phyloP scores from a whole-genome alignment of 30 jellyfish, hydroid and myxozoan genomes.

The Pelagia noctiluca region DNA sequence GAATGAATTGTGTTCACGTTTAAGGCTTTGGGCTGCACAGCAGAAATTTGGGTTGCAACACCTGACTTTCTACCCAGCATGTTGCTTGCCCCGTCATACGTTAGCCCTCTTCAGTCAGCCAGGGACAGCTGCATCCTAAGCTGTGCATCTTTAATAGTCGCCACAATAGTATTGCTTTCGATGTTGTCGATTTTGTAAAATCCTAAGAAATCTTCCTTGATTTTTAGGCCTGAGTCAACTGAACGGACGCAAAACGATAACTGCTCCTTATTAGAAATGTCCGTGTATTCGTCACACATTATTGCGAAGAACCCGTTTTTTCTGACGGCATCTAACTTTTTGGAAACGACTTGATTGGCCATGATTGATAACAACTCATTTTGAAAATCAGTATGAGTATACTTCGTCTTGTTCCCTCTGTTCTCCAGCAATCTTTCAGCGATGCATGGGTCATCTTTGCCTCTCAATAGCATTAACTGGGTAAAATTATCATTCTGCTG shows the following conservation, averaged over 20 bases:
- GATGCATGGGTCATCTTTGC: slow-evolving; percentile 40
- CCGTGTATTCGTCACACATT: slow-evolving; percentile 82
- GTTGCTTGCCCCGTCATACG: slow-evolving; percentile 69
- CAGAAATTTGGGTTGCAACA: background rate
- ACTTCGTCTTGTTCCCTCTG: slow-evolving; percentile 26
- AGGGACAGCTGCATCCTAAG: slow-evolving; percentile 46
- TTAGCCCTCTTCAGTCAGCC: slow-evolving; percentile 57
- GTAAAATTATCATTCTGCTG: slow-evolving; percentile 52
- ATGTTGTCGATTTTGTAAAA: slow-evolving; percentile 54
- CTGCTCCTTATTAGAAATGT: slow-evolving; percentile 76
- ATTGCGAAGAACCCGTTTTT: slow-evolving; percentile 38
- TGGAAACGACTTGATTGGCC: slow-evolving; percentile 55
- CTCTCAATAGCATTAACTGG: slow-evolving; percentile 52
- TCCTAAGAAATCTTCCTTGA: slow-evolving; percentile 73
- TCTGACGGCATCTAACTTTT: slow-evolving; percentile 29
- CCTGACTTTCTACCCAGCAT: slow-evolving; percentile 62
- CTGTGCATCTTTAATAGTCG: slow-evolving; percentile 57
- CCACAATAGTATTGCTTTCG: slow-evolving; percentile 38
- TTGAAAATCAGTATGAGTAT: slow-evolving; percentile 67
- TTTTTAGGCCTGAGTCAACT: slow-evolving; percentile 58
- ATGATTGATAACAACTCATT: slow-evolving; percentile 71
- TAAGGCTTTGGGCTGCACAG: slow-evolving; percentile 3
- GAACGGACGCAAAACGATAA: slow-evolving; percentile 59
- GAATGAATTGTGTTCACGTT: too few species aligned
- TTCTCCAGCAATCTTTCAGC: slow-evolving; percentile 11